phyloP scores from a whole-genome alignment of 2,888 invertebrate species.

The Chorisops tibialis region DNA sequence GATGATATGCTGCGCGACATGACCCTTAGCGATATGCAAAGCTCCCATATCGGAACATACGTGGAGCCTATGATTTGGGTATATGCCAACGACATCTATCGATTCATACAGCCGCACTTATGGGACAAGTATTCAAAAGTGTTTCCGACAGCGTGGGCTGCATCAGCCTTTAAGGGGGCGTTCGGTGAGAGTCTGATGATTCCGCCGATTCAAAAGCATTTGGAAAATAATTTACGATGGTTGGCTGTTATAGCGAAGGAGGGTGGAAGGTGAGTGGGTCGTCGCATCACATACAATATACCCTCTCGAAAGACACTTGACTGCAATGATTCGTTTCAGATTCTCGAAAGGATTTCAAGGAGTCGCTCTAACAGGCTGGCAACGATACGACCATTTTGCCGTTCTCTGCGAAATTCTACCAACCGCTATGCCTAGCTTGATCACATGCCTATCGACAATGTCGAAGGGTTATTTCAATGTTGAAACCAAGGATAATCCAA shows the following conservation, averaged over 20 bases:
- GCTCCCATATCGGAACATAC: conserved; percentile 60
- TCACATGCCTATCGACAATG: conserved; percentile 58
- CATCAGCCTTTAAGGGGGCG: conserved; percentile 73
- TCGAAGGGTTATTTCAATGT: conserved; percentile 61
- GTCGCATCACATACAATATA: background rate
- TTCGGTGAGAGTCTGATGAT: conserved; percentile 68
- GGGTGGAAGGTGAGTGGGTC: conserved; percentile 48
- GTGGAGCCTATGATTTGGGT: conserved; percentile 83
- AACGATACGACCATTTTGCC: conserved; percentile 67
- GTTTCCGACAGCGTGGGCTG: conserved; percentile 68
- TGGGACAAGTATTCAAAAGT: conserved; percentile 68
- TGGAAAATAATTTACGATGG: conserved; percentile 70
- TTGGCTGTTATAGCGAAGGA: conserved; percentile 63
- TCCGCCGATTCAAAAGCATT: conserved; percentile 64
- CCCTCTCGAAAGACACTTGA: background rate
- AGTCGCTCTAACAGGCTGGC: conserved; percentile 50
- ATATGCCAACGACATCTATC: conserved; percentile 68
- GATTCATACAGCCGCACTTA: conserved; percentile 55
- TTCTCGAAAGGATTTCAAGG: conserved; percentile 50
- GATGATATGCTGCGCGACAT: conserved; percentile 75
- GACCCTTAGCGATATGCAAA: conserved; percentile 58
- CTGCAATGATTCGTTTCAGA: conserved; percentile 28
- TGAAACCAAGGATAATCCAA: conserved; percentile 52
- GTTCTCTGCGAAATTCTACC: conserved; percentile 66
- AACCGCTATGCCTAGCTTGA: conserved; percentile 63